phyloP scores from a whole-genome alignment of 2,888 invertebrate species.

The Sesamia inferens region DNA sequence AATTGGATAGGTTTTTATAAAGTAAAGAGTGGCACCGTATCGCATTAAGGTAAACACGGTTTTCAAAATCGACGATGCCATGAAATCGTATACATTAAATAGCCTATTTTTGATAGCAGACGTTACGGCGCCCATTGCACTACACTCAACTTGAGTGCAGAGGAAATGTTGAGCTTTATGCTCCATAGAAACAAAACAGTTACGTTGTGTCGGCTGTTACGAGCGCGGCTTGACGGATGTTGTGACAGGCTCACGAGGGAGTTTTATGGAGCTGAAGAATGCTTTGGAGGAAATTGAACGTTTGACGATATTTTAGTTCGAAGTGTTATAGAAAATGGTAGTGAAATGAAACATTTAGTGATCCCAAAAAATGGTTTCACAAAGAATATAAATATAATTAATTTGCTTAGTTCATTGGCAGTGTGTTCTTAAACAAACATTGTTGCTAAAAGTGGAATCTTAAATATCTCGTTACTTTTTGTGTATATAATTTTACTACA shows the following conservation, averaged over 20 bases:
- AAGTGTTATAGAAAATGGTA: not conserved
- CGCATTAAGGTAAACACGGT: too few species aligned
- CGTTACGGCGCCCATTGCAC: conserved; percentile 70
- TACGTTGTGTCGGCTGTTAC: conserved; percentile 26
- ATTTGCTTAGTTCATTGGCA: not conserved
- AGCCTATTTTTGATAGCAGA: conserved; percentile 66
- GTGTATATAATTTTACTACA: too few species aligned
- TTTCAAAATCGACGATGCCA: not conserved
- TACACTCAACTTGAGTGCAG: conserved; percentile 43
- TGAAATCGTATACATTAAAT: conserved; percentile 63
- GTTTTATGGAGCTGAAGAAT: conserved; percentile 6
- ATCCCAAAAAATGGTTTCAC: too few species aligned
- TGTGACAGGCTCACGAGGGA: conserved; percentile 5
- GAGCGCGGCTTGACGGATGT: conserved; percentile 1
- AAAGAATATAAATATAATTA: too few species aligned
- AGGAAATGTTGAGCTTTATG: conserved; percentile 56
- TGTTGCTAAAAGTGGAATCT: too few species aligned
- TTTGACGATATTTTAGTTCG: not conserved
- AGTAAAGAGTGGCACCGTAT: not conserved
- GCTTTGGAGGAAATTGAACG: conserved; percentile 12
- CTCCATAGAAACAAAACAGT: conserved; percentile 54
- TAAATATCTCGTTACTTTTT: not conserved
- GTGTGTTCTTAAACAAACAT: not conserved
- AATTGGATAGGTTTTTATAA: not conserved
- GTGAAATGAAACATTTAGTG: not conserved